Evolutionary conservation across 1,140 invertebrate genomes (phyloP).

Genomic region (Drosophila sp.): DNA sequence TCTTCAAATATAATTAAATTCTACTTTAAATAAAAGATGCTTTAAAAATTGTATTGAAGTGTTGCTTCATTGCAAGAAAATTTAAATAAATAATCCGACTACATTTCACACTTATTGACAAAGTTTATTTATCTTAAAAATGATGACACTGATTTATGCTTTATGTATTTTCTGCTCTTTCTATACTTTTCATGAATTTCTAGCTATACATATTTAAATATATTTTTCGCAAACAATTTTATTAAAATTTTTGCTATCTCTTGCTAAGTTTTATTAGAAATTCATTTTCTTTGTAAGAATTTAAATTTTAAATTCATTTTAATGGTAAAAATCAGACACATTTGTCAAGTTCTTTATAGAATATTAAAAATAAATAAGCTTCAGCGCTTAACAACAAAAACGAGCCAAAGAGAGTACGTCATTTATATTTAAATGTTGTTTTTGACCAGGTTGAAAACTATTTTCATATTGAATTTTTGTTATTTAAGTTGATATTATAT

Average conservation of each 20-base stretch:
- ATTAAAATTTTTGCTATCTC: too few species aligned
- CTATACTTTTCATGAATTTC: neutral
- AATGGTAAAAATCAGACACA: constrained; percentile 1
- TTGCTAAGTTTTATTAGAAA: neutral
- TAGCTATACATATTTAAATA: too few species aligned
- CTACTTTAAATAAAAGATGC: too few species aligned
- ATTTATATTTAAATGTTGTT: constrained; percentile 12
- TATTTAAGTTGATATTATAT: too few species aligned
- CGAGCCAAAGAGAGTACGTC: constrained; percentile 1
- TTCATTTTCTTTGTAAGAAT: neutral
- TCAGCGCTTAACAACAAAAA: constrained; percentile 9
- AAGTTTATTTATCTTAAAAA: neutral
- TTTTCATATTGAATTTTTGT: neutral
- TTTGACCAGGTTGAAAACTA: neutral
- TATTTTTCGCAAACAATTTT: too few species aligned
- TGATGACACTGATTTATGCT: constrained; percentile 8
- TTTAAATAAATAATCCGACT: neutral
- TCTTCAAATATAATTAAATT: too few species aligned
- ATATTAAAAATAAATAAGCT: too few species aligned
- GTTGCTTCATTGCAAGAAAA: neutral
- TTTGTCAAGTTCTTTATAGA: too few species aligned
- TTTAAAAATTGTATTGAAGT: too few species aligned
- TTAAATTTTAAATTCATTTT: constrained; percentile 1
- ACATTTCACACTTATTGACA: neutral
- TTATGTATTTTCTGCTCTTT: neutral